Evolutionary conservation across 2,797 vertebrate genomes (phyloP).

Genomic region (Paedocypris micromegethes): DNA sequence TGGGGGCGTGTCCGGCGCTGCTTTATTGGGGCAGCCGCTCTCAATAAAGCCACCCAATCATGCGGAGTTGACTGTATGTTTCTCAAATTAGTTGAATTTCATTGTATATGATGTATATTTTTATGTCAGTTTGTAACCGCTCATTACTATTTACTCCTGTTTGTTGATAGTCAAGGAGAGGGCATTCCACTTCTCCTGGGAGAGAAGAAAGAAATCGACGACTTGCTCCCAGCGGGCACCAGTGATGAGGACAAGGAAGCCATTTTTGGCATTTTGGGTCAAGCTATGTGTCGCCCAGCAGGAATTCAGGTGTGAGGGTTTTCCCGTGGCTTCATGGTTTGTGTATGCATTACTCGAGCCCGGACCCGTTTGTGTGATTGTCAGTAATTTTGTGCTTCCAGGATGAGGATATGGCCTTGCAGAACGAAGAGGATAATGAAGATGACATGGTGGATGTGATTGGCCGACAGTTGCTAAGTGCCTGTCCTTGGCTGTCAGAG

Average conservation of each 20-base stretch:
- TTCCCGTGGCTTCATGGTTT: not conserved
- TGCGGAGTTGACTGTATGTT: too few relatives aligned
- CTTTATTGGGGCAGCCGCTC: not conserved
- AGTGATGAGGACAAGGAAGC: conserved; percentile 87
- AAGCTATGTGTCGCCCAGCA: conserved; percentile 93
- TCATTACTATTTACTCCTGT: not conserved
- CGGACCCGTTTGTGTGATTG: not conserved
- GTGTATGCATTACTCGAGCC: not conserved
- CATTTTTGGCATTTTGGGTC: conserved; percentile 94
- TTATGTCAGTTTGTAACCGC: not conserved
- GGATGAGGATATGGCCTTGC: conserved; percentile 97
- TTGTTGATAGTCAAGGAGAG: conserved; percentile 80
- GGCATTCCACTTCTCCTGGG: conserved; percentile 85
- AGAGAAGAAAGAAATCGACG: conserved; percentile 90
- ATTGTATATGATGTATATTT: not conserved
- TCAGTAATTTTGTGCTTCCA: conserved; percentile 47
- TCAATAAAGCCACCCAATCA: too few relatives aligned
- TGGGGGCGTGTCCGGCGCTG: too few relatives aligned
- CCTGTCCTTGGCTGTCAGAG: conserved; percentile 89
- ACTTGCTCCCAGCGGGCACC: conserved; percentile 79
- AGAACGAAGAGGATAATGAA: conserved; percentile 88
- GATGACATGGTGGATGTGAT: conserved; percentile 97
- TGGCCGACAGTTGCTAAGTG: conserved; percentile 85
- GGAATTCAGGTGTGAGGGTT: conserved; percentile 83
- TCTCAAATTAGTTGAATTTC: not conserved